Evolutionary conservation across 2,888 invertebrate genomes (phyloP).

Genomic region (Pantelozetes paolii): DNA sequence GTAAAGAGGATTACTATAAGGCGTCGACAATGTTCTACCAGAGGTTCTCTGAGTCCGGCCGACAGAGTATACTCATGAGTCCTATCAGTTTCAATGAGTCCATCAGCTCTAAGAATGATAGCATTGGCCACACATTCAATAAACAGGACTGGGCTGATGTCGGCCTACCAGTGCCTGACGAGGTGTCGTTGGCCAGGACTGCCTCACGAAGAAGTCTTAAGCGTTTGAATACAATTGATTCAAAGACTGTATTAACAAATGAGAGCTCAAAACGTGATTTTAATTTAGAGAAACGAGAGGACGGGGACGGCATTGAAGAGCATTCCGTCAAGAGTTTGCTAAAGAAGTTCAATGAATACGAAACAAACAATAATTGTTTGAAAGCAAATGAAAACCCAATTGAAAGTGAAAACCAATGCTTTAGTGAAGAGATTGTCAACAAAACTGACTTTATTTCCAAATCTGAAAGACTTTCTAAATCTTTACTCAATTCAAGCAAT

Average conservation of each 20-base stretch:
- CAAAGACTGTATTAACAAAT: neutral
- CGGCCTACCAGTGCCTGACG: slow-evolving; percentile 38
- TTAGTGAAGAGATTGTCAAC: neutral
- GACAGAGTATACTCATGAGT: slow-evolving; percentile 29
- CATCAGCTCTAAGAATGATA: slow-evolving; percentile 12
- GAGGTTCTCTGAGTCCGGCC: slow-evolving; percentile 8
- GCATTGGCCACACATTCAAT: neutral
- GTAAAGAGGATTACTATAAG: slow-evolving; percentile 46
- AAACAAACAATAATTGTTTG: neutral
- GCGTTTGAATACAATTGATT: neutral
- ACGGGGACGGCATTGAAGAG: slow-evolving; percentile 26
- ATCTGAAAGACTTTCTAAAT: neutral
- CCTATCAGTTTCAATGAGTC: slow-evolving; percentile 36
- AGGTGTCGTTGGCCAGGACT: slow-evolving; percentile 30
- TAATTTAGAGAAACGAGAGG: slow-evolving; percentile 26
- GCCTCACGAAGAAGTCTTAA: slow-evolving; percentile 28
- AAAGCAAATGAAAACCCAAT: neutral
- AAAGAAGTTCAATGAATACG: slow-evolving; percentile 27
- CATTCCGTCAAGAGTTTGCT: slow-evolving; percentile 17
- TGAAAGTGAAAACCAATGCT: slow-evolving; percentile 5
- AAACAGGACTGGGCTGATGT: slow-evolving; percentile 37
- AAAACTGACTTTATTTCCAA: neutral
- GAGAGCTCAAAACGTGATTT: neutral
- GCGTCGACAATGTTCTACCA: slow-evolving; percentile 47
- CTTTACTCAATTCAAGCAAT: neutral